These are phyloP conservation scores for Lepus timidus DNA, from an alignment of 2,113 vertebrate genomes.

Conservation along the genomic window DNA sequence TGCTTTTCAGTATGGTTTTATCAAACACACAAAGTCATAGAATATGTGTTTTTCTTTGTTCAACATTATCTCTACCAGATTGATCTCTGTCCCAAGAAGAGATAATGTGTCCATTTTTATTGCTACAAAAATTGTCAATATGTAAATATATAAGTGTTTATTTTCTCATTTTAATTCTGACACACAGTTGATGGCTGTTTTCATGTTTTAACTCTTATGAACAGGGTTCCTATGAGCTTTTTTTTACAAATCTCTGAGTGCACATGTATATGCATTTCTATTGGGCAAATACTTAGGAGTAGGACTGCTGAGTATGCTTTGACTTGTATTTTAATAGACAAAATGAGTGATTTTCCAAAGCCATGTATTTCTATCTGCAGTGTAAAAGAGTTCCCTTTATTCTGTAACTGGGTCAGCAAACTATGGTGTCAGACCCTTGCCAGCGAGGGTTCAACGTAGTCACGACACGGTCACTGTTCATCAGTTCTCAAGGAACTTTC, in stretches of 20 bases:
- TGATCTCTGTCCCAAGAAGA: neutral
- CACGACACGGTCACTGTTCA: too few relatives aligned
- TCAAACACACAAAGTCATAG: neutral
- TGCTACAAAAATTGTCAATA: constrained; percentile 19
- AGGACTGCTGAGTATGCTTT: neutral
- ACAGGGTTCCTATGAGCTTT: neutral
- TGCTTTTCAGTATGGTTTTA: constrained; percentile 31
- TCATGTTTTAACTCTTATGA: neutral
- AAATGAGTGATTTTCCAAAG: neutral
- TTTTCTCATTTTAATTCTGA: neutral
- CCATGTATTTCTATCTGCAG: neutral
- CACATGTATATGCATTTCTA: neutral
- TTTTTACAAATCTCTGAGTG: neutral
- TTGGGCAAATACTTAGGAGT: neutral
- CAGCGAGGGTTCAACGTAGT: too few relatives aligned
- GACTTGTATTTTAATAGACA: neutral
- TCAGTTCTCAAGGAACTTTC: too few relatives aligned
- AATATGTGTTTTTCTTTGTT: neutral
- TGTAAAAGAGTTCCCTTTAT: neutral
- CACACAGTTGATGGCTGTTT: neutral
- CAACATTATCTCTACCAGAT: neutral
- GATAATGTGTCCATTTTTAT: neutral
- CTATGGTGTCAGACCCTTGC: too few relatives aligned
- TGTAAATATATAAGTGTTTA: neutral
- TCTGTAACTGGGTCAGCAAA: neutral